A percentile compares a stretch with the other conserved stretches of the same genome.
Conservation (phyloP, 2,113 vertebrate genomes). For the Psittacula cyanocephala region DNA sequence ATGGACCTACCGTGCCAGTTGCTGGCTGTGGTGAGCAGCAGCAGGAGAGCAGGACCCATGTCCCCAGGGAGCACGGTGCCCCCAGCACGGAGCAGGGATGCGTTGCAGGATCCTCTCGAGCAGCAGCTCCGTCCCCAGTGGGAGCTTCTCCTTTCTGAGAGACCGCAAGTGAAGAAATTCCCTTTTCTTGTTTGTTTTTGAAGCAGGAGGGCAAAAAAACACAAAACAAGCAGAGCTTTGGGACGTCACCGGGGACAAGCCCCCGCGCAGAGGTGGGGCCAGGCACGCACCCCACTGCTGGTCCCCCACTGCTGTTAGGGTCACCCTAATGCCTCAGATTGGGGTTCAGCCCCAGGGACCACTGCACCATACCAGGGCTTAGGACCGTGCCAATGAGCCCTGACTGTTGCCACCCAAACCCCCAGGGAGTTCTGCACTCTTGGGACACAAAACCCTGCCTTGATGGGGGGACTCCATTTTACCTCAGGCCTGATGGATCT, state of each 20-base stretch:
- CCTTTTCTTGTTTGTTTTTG: conserved; percentile 50
- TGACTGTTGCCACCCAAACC: not conserved
- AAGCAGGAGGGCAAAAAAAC: not conserved
- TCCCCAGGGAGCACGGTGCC: not conserved
- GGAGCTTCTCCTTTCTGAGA: conserved; percentile 69
- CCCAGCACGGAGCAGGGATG: not conserved
- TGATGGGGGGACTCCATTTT: not conserved
- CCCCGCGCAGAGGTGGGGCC: not conserved
- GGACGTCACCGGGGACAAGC: not conserved
- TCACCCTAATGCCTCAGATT: not conserved
- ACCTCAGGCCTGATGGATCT: not conserved
- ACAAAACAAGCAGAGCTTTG: not conserved
- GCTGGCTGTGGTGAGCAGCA: conserved; percentile 42
- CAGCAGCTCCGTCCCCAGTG: not conserved
- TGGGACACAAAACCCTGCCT: not conserved
- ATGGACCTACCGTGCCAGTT: conserved; percentile 68
- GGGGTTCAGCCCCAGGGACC: not conserved
- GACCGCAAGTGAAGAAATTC: conserved; percentile 70
- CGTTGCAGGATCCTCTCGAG: not conserved
- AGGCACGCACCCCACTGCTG: rapidly evolving
- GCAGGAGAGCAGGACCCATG: conserved; percentile 62
- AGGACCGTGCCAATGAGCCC: not conserved
- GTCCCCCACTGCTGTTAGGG: rapidly evolving
- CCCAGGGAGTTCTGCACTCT: not conserved
- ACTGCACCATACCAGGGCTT: not conserved